Evolutionary conservation across 2,888 invertebrate species (phyloP).

Genomic region (Julus scanicus): DNA sequence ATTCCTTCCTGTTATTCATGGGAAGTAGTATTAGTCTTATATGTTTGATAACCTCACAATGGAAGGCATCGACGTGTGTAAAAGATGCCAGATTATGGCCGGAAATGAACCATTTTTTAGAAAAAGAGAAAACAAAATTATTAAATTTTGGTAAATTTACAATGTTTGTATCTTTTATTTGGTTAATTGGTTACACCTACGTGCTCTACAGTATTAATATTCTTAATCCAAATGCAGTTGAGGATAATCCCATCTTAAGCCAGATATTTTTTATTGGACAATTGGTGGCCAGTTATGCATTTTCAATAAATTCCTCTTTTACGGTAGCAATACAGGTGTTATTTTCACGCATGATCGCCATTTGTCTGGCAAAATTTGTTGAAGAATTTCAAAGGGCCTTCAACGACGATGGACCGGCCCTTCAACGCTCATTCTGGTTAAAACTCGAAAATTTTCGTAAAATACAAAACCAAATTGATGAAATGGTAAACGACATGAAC

Average conservation of each 20-base stretch:
- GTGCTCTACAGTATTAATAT: background rate
- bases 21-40: background rate
- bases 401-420: background rate
- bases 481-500: background rate
- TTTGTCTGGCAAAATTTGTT: background rate
- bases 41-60: background rate
- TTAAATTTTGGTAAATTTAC: background rate
- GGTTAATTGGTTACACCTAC: background rate
- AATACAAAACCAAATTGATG: background rate
- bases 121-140: background rate
- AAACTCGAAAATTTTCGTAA: background rate
- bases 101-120: background rate
- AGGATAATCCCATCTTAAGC: background rate
- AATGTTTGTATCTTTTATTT: background rate
- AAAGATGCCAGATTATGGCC: background rate
- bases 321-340: background rate
- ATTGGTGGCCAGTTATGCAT: background rate
- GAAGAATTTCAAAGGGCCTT: background rate
- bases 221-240: background rate
- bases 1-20: background rate
- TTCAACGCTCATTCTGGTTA: background rate
- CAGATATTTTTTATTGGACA: background rate
- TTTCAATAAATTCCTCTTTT: slow-evolving; percentile 8
- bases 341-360: background rate
- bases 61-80: slow-evolving; percentile 12